These are phyloP conservation scores for Leptopilina boulardi DNA, from an alignment of 1,140 invertebrate genomes.

Conservation along the genomic window DNA sequence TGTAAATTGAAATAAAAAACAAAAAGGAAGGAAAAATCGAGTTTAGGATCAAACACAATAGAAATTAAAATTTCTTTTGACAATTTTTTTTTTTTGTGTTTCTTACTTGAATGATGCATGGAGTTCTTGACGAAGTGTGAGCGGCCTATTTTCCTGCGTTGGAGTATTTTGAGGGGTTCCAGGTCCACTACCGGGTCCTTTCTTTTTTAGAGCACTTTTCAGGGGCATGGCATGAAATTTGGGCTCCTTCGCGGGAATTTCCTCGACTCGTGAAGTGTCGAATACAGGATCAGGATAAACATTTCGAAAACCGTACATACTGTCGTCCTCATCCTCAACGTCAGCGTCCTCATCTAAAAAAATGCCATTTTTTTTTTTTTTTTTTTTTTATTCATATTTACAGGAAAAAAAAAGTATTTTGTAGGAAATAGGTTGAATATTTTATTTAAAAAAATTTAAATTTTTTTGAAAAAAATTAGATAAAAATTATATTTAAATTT, in stretches of 20 bases:
- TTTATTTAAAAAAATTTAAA: neutral
- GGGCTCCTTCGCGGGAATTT: conserved; percentile 93
- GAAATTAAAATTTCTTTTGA: no score
- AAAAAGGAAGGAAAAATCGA: no score
- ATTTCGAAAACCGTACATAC: conserved; percentile 72
- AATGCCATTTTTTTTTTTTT: neutral
- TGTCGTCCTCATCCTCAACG: conserved; percentile 77
- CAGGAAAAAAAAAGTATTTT: conserved; percentile 36
- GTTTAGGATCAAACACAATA: no score
- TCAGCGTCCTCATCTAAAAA: conserved; percentile 75
- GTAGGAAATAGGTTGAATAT: no score
- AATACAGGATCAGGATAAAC: conserved; percentile 77
- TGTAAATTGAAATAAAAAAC: no score
- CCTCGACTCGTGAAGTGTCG: conserved; percentile 89
- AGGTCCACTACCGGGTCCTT: conserved; percentile 77
- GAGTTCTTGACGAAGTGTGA: conserved; percentile 83
- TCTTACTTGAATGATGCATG: conserved; percentile 80
- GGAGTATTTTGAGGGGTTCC: conserved; percentile 83
- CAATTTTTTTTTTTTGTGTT: neutral
- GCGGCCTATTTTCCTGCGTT: conserved; percentile 84
- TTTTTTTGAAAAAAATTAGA: conserved; percentile 12
- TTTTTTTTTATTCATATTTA: conserved; percentile 20
- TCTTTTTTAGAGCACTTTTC: conserved; percentile 94
- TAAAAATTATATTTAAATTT: no score
- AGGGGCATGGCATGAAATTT: conserved; percentile 91